Percentiles rank a stretch among this genome's conserved stretches.
Evolutionary conservation across 1,140 invertebrate species (phyloP).

Genomic region (Hyles euphorbiae): DNA sequence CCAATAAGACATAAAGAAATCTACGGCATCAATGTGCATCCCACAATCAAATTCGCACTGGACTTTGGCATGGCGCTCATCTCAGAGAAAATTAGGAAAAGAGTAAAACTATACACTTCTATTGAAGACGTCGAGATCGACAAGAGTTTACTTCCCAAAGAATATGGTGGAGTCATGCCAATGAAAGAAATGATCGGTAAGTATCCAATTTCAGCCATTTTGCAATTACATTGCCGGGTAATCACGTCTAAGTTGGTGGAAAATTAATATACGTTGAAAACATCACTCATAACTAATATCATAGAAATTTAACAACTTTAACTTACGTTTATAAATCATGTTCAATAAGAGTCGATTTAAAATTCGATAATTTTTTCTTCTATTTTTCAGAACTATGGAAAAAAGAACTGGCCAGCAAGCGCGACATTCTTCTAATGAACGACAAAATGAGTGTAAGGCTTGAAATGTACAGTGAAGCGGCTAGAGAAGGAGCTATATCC

Average conservation of each 20-base stretch:
- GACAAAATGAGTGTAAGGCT: conserved; percentile 80
- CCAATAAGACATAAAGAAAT: conserved; percentile 91
- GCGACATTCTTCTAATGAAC: conserved; percentile 76
- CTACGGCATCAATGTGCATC: conserved; percentile 85
- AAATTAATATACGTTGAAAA: too few species aligned
- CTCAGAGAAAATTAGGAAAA: conserved; percentile 87
- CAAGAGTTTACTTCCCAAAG: conserved; percentile 82
- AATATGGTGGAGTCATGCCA: conserved; percentile 87
- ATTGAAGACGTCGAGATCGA: conserved; percentile 79
- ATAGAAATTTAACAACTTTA: too few species aligned
- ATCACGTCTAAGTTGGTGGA: too few species aligned
- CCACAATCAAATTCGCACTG: conserved; percentile 85
- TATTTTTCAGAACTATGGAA: conserved; percentile 78
- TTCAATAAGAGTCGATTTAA: too few species aligned
- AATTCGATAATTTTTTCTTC: neutral
- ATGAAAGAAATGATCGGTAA: conserved; percentile 90
- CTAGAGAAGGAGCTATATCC: conserved; percentile 83
- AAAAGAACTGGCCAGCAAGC: conserved; percentile 76
- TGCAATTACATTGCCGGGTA: too few species aligned
- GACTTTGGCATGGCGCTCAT: conserved; percentile 89
- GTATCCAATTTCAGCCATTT: neutral
- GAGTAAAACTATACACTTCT: conserved; percentile 83
- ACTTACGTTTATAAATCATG: too few species aligned
- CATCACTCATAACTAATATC: too few species aligned
- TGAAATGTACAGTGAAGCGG: conserved; percentile 81